Evolutionary conservation across 37 sponge, comb jelly and placozoan genomes (phyloP).

Genomic region (Diacarnus erythraeanus): DNA sequence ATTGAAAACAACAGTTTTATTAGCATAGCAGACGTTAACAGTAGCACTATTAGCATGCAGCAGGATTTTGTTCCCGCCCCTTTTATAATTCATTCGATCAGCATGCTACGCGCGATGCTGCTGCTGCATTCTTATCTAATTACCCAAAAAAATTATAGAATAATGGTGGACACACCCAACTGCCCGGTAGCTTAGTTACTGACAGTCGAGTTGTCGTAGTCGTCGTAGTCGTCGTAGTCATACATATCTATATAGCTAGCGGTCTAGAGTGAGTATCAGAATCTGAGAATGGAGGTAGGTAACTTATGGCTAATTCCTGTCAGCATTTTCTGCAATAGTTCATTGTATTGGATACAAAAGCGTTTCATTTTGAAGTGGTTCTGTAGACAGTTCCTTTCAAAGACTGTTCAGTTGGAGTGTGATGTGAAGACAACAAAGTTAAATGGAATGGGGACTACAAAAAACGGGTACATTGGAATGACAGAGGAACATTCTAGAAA

Average conservation of each 20-base stretch:
- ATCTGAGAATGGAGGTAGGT: constrained; percentile 1
- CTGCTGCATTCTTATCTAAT: no score
- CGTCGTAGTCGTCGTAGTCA: no score
- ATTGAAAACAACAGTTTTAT: no score
- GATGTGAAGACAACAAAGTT: not conserved
- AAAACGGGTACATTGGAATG: not conserved
- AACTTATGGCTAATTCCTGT: constrained; percentile 9
- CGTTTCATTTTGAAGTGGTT: constrained; percentile 18
- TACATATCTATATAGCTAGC: no score
- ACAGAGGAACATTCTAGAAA: not conserved
- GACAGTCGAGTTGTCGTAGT: no score
- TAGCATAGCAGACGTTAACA: no score
- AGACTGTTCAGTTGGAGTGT: not conserved
- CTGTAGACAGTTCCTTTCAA: not conserved
- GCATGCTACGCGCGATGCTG: no score
- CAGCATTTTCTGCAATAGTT: not conserved
- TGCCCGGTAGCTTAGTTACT: no score
- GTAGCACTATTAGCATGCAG: no score
- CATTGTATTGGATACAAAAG: not conserved
- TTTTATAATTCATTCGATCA: no score
- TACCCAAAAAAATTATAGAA: not conserved
- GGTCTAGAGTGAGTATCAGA: no score
- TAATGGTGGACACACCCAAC: not conserved
- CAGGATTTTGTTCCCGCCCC: no score
- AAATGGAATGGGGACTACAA: not conserved